Evolutionary conservation across 1,140 invertebrate species (phyloP).

Genomic region (Lucilia sericata): DNA sequence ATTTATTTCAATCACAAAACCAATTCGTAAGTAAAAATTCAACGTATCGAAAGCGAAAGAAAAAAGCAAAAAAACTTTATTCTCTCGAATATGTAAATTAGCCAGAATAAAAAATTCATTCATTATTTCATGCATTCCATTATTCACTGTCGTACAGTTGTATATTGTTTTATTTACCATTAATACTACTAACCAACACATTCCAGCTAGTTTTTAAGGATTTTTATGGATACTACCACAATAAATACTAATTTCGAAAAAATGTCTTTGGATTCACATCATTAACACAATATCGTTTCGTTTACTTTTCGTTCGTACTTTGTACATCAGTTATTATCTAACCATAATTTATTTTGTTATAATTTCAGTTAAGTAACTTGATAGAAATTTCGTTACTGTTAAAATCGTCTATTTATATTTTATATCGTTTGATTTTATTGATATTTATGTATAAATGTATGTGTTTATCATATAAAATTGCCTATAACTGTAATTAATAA

Average conservation of each 20-base stretch:
- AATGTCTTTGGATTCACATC: too few species aligned
- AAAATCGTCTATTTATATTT: neutral
- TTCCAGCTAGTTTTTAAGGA: neutral
- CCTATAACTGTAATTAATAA: neutral
- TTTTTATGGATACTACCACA: neutral
- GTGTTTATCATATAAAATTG: neutral
- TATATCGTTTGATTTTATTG: neutral
- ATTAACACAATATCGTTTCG: too few species aligned
- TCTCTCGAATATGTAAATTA: neutral
- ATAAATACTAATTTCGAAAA: too few species aligned
- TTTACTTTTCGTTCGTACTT: too few species aligned
- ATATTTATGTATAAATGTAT: neutral
- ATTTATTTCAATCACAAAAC: slow-evolving; percentile 26
- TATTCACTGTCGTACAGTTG: too few species aligned
- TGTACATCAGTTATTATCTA: too few species aligned
- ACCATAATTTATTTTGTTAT: too few species aligned
- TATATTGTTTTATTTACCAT: neutral
- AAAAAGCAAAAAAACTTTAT: neutral
- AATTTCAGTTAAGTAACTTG: neutral
- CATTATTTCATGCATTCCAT: neutral
- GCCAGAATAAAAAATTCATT: neutral
- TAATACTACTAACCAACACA: neutral
- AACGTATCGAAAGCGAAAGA: neutral
- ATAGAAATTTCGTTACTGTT: neutral
- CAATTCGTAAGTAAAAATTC: slow-evolving; percentile 5